These are phyloP conservation scores for Suillia variegata DNA, from an alignment of 2,888 invertebrate genomes.

Conservation along the genomic window DNA sequence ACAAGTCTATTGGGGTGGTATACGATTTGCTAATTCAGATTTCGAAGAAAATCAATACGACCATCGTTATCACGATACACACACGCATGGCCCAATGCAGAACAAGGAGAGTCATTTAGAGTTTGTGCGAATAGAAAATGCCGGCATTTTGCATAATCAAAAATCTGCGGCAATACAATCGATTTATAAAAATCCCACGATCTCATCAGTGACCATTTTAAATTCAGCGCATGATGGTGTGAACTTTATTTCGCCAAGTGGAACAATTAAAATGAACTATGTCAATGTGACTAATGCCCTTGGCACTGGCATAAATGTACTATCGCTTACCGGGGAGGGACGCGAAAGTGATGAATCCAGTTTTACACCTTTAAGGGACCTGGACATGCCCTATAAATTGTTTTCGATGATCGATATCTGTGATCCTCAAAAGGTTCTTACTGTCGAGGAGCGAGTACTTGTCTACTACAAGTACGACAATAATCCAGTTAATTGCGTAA, in stretches of 20 bases:
- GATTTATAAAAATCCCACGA: conserved; percentile 82
- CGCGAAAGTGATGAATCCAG: conserved; percentile 86
- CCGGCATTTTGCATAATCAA: conserved; percentile 94
- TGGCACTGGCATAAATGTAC: conserved; percentile 87
- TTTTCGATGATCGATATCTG: conserved; percentile 97
- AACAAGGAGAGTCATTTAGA: conserved; percentile 78
- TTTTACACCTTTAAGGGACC: conserved; percentile 80
- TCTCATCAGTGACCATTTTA: conserved; percentile 81
- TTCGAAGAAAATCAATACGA: conserved; percentile 87
- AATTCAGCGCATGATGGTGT: conserved; percentile 90
- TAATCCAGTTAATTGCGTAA: conserved; percentile 94
- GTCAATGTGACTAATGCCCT: conserved; percentile 78
- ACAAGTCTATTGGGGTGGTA: conserved; percentile 91
- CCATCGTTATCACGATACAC: conserved; percentile 79
- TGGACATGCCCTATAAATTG: conserved; percentile 85
- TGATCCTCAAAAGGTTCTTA: conserved; percentile 89
- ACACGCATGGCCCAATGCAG: conserved; percentile 74
- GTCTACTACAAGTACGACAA: conserved; percentile 97
- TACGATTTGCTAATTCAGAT: conserved; percentile 87
- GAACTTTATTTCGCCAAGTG: conserved; percentile 86
- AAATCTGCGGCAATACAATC: conserved; percentile 91
- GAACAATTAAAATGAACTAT: conserved; percentile 77
- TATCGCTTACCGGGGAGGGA: conserved; percentile 92
- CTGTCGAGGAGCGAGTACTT: conserved; percentile 86
- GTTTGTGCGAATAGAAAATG: conserved; percentile 84